Evolutionary conservation across 2,797 vertebrate species (phyloP).

Genomic region (Lagothrix lagotricha): DNA sequence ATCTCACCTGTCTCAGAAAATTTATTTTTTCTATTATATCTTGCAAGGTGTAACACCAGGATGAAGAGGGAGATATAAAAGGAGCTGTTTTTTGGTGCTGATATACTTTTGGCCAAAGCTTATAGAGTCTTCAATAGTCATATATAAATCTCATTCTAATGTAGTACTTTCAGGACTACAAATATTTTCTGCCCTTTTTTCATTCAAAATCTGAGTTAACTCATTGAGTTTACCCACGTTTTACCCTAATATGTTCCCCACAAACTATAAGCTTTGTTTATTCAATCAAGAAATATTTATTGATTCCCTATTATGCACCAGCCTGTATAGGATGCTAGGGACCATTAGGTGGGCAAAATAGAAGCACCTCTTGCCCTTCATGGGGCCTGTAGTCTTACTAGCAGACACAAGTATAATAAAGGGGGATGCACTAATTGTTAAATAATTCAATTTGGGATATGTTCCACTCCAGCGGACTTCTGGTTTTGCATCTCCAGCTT

Average conservation of each 20-base stretch:
- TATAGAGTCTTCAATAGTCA: not conserved
- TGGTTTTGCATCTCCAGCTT: fast-evolving
- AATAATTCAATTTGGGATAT: not conserved
- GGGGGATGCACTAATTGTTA: not conserved
- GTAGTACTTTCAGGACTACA: not conserved
- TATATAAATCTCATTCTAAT: not conserved
- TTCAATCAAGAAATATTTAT: not conserved
- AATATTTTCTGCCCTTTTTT: not conserved
- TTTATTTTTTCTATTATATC: not conserved
- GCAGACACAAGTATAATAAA: not conserved
- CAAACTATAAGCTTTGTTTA: not conserved
- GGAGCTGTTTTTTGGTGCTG: not conserved
- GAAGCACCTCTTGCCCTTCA: not conserved
- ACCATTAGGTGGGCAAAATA: not conserved
- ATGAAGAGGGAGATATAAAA: not conserved
- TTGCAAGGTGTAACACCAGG: not conserved
- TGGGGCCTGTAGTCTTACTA: not conserved
- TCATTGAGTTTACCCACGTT: not conserved
- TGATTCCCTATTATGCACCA: not conserved
- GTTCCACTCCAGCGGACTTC: not conserved
- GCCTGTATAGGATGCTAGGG: not conserved
- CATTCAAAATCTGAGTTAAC: not conserved
- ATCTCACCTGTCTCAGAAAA: not conserved
- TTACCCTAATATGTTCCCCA: not conserved
- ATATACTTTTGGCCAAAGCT: not conserved